Base-by-base conservation (phyloP, 2,888 invertebrate genomes). In the Apocheima hispidaria region DNA sequence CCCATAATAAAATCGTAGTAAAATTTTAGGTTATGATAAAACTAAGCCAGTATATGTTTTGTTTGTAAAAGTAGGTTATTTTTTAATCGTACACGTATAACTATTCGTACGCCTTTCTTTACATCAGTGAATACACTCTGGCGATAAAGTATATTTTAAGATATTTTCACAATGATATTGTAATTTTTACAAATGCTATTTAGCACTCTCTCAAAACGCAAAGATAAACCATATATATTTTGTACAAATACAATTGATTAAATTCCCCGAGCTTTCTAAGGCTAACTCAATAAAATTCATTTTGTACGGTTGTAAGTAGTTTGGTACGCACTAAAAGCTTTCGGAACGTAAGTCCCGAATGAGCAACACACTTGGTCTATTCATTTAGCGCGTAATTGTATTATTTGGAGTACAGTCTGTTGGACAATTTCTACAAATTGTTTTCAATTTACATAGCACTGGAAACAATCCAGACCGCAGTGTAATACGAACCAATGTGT, bases 271-370 rank as follows among this genome's bases (percentile, higher is more conserved):
- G 81, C 83, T 84, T 78, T 83, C 80, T 81, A 72, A 69, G 62
- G 76, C 71, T 82, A 84, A 87, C 78, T 78, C 75, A 75, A 87
- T 87, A 83, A 84, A 83, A 82, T 82, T 82, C 73, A 83, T 85
- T 85, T 78, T 66, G 77, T 75, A 75, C 73, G 71, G 77, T 52
- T 53, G 74, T 80, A 77, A 81, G 81, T 82, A 83, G 84, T 85
- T 83, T 80, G 75, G 78, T 81, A 79, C 75, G 77, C 75, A 80
- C 78, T 85, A 83, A 87, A 86, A 86, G 84, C 81, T 83, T 84
- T 82, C 75, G 70, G 68, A 70, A 62, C 74, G 72, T 68, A 72
- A 75, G 72, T 73, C 70, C 67, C 73, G 70, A 79, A 78, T 75
- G 71, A 75, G 73, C 71, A 71, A 75, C 74, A 74, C 72, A 81